Percentiles rank a stretch among this genome's conserved stretches.
Conservation (phyloP, 2,797 vertebrate species). For the Halcyon chelicuti region DNA sequence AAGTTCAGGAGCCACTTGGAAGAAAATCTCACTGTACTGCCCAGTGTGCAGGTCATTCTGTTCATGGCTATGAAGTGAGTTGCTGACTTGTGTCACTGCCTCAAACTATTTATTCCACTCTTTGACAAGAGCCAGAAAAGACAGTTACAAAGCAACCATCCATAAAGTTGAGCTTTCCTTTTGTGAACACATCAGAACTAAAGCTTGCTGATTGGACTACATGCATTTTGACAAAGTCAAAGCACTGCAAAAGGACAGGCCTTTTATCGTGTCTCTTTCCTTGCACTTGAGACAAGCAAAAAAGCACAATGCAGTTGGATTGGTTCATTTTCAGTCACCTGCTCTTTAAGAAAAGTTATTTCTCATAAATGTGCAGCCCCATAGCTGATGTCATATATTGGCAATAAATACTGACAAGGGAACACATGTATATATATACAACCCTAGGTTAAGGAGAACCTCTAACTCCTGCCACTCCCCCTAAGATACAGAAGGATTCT, state of each 20-base stretch:
- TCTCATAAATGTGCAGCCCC: background rate
- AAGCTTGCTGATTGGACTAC: background rate
- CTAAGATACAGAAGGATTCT: background rate
- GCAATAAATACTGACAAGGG: constrained; percentile 23
- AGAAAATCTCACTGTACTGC: background rate
- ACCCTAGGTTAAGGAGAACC: background rate
- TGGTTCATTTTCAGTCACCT: background rate
- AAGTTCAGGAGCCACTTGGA: background rate
- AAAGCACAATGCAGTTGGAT: rapidly evolving
- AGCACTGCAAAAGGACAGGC: background rate
- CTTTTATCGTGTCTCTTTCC: background rate
- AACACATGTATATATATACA: background rate
- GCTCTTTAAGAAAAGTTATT: background rate
- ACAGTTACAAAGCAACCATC: background rate
- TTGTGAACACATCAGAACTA: background rate
- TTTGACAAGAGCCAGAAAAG: background rate
- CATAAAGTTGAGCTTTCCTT: background rate
- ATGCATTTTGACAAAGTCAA: background rate
- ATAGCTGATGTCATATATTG: constrained; percentile 12
- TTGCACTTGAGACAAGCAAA: background rate
- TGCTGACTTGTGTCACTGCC: background rate
- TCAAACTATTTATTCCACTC: background rate
- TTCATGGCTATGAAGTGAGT: background rate
- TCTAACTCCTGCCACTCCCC: background rate
- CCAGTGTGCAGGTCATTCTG: background rate